Evolutionary conservation across 2,888 invertebrate species (phyloP).

Genomic region (Tholera decimalis): DNA sequence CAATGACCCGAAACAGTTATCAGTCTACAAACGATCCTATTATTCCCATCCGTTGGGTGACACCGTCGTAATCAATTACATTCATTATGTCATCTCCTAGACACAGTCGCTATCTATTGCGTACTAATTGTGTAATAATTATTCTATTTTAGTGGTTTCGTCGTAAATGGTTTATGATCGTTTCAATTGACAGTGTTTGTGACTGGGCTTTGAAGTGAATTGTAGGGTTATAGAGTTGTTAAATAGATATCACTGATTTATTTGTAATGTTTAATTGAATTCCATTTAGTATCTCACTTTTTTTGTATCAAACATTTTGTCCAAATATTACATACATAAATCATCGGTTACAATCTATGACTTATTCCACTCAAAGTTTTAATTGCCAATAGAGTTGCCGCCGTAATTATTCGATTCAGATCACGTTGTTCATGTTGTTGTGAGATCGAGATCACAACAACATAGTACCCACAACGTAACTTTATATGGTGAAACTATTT

Average conservation of each 20-base stretch:
- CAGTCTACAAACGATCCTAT: conserved; percentile 77
- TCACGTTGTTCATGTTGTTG: too few species aligned
- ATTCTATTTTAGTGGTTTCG: conserved; percentile 66
- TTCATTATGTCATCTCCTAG: conserved; percentile 73
- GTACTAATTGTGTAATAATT: conserved; percentile 74
- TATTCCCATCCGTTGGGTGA: conserved; percentile 76
- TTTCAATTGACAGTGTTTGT: conserved; percentile 46
- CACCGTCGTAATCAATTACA: conserved; percentile 73
- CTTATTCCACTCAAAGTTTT: too few species aligned
- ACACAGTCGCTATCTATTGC: conserved; percentile 69
- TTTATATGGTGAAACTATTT: too few species aligned
- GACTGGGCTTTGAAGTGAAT: conserved; percentile 29
- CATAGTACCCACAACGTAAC: too few species aligned
- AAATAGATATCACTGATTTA: neutral
- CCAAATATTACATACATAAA: too few species aligned
- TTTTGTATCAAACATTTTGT: too few species aligned
- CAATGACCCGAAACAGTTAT: conserved; percentile 67
- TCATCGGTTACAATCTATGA: too few species aligned
- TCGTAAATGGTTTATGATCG: conserved; percentile 49
- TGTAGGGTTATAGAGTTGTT: conserved; percentile 4
- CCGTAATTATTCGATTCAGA: too few species aligned
- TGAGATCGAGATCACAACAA: too few species aligned
- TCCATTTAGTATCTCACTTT: neutral
- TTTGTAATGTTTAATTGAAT: neutral
- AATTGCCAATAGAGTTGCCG: too few species aligned